A percentile compares a stretch with the other conserved stretches of the same genome.
Evolutionary conservation across 2,888 invertebrate genomes (phyloP).

Genomic region (Eueremaeus valkanovi): DNA sequence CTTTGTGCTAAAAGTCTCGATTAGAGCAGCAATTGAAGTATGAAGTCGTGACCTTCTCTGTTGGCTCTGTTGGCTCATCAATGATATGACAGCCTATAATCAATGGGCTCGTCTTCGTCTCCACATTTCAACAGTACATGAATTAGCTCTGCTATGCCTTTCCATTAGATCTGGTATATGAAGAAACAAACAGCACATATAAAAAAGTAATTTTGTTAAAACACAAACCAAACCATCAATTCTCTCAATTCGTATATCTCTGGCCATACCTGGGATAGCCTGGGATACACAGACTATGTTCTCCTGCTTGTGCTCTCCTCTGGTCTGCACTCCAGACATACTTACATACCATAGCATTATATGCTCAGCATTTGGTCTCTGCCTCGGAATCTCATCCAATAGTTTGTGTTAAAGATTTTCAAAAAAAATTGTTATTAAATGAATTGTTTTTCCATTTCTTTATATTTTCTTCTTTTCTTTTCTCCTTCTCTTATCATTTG

Average conservation of each 20-base stretch:
- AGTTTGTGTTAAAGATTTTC: not conserved
- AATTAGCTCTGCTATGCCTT: not conserved
- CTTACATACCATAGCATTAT: not conserved
- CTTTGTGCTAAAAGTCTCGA: conserved; percentile 7
- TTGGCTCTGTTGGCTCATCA: conserved; percentile 21
- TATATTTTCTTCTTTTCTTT: not conserved
- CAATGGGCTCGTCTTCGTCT: conserved; percentile 20
- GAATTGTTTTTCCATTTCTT: conserved; percentile 12
- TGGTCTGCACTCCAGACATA: not conserved
- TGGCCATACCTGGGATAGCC: too few relatives aligned
- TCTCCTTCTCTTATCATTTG: not conserved
- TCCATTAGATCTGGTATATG: not conserved
- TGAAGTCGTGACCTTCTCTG: conserved; percentile 26
- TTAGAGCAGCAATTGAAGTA: conserved; percentile 21
- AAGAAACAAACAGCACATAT: conserved; percentile 28
- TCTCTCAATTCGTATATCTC: not conserved
- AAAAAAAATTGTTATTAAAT: conserved; percentile 2
- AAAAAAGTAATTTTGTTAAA: conserved; percentile 24
- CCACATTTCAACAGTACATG: conserved; percentile 26
- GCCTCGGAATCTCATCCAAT: not conserved
- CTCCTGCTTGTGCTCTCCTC: too few relatives aligned
- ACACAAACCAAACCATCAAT: too few relatives aligned
- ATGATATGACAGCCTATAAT: conserved; percentile 29
- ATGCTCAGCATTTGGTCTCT: not conserved
- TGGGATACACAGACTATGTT: too few relatives aligned